Evolutionary conservation across 2,888 invertebrate species (phyloP), one percentile per base, ranked within the genome.

Genomic region (Brachynemurus nebulosus): DNA sequence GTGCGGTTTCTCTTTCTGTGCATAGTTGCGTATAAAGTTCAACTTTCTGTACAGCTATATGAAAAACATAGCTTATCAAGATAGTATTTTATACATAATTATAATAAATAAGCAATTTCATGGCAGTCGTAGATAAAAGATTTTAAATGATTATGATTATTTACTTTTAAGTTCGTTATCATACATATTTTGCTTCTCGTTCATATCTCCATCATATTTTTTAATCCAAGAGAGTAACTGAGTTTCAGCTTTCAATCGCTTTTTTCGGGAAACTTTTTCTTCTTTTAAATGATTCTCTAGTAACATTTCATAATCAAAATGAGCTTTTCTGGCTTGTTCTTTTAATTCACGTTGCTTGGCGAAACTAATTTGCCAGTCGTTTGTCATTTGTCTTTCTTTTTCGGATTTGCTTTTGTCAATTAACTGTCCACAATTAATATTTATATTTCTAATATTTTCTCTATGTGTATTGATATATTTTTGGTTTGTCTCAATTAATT

Each of bases 141-240:
- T n/a, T n/a, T n/a, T n/a, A 14, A 36, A 5, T 14, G 18, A 36
- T 11, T 36, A 40, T 23, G n/a, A n/a, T n/a, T n/a, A n/a, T 20
- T 47, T 55, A 59, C 55, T 54, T 45, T 63, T 58, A 1, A 65
- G 62, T 37, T 68, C 61, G 27, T 69, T 67, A 40, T 76, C 76
- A 2, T 70, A 59, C 48, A 74, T 70, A 0, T 60, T 49, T 45
- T 76, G 74, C 49, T 72, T 70, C 39, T 73, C 73, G 0, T 67
- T 68, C 63, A 77, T 71, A 54, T 76, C 76, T 6, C 60, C 46
- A 50, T 78, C 77, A 49, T 74, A 78, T 52, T 74, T 75, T 45
- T 69, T 65, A 6, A 77, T 57, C 72, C 75, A 74, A 27, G 68
- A 70, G 2, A 68, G 51, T 43, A 76, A 53, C 53, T 75, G 72